Conservation (phyloP, 2,888 invertebrate species). For the Lasioglossum morio region DNA sequence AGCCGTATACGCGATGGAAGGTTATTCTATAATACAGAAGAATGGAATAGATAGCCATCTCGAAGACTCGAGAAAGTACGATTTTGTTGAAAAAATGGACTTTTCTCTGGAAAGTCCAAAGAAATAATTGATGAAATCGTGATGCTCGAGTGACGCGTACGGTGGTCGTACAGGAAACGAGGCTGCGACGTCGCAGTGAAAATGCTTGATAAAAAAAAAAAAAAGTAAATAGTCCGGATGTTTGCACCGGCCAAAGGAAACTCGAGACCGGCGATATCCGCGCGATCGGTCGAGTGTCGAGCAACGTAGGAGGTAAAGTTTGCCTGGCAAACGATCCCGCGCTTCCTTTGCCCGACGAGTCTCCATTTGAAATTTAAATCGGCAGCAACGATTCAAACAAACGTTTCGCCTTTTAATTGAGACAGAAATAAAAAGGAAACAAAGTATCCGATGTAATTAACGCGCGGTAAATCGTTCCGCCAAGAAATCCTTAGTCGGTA, state of each 20-base stretch:
- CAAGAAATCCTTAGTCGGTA: not conserved
- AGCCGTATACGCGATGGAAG: too few relatives aligned
- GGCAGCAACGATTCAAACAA: not conserved
- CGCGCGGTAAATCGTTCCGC: not conserved
- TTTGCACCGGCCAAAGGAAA: conserved; percentile 12
- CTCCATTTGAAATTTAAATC: conserved; percentile 10
- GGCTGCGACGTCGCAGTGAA: not conserved
- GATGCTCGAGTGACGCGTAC: not conserved
- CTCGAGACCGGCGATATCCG: conserved; percentile 8
- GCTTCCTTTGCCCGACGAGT: conserved; percentile 11
- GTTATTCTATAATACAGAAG: too few relatives aligned
- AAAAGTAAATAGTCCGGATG: conserved; percentile 8
- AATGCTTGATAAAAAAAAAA: conserved; percentile 3
- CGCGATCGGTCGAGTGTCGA: conserved; percentile 25
- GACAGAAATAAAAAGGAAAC: not conserved
- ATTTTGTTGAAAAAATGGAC: not conserved
- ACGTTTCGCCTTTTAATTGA: not conserved
- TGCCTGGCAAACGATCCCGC: conserved; percentile 19
- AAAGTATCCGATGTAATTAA: not conserved
- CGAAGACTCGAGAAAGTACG: not conserved
- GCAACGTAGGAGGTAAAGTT: conserved; percentile 30
- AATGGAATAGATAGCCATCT: not conserved
- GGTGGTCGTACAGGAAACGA: not conserved
- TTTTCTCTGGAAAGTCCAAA: not conserved
- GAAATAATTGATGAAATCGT: not conserved